Percentiles rank a stretch among this genome's conserved stretches.
phyloP scores from a whole-genome alignment of 92 coral and sea anemone genomes.

The Scolanthus callimorphus region DNA sequence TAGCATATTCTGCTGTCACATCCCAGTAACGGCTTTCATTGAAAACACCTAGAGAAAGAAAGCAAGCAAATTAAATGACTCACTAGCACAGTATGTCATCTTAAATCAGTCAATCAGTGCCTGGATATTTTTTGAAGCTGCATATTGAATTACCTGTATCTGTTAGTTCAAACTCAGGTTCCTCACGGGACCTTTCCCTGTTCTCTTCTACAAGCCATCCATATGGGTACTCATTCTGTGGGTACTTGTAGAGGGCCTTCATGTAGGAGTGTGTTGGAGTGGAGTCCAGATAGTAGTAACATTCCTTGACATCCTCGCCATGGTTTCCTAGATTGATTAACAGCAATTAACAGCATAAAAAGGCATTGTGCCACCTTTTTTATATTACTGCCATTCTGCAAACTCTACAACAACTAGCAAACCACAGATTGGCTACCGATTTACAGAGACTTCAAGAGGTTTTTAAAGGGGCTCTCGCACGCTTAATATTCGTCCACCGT shows the following conservation, averaged over 20 bases:
- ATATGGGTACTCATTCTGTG: conserved; percentile 90
- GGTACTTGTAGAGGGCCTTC: conserved; percentile 97
- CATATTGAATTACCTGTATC: conserved; percentile 65
- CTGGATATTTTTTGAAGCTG: not conserved
- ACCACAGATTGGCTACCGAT: too few species aligned
- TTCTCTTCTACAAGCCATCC: conserved; percentile 71
- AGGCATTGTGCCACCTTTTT: too few species aligned
- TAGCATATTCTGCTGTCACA: conserved; percentile 90
- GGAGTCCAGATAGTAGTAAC: conserved; percentile 96
- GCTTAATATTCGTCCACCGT: too few species aligned
- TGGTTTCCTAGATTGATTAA: conserved; percentile 98
- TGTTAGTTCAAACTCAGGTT: conserved; percentile 82
- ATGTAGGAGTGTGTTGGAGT: conserved; percentile 97
- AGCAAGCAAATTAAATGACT: not conserved
- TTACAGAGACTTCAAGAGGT: too few species aligned
- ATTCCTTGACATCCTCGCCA: conserved; percentile 99
- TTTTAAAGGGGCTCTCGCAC: too few species aligned
- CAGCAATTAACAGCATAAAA: too few species aligned
- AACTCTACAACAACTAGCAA: too few species aligned
- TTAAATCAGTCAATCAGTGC: not conserved
- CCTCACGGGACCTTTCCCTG: conserved; percentile 52
- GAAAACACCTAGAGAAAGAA: conserved; percentile 61
- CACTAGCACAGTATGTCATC: not conserved
- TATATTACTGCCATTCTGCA: too few species aligned
- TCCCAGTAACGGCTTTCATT: conserved; percentile 92